A percentile compares a stretch with the other conserved stretches of the same genome.
Conservation (phyloP, 2,113 vertebrate species). For the Sinocyclocheilus anophthalmus region DNA sequence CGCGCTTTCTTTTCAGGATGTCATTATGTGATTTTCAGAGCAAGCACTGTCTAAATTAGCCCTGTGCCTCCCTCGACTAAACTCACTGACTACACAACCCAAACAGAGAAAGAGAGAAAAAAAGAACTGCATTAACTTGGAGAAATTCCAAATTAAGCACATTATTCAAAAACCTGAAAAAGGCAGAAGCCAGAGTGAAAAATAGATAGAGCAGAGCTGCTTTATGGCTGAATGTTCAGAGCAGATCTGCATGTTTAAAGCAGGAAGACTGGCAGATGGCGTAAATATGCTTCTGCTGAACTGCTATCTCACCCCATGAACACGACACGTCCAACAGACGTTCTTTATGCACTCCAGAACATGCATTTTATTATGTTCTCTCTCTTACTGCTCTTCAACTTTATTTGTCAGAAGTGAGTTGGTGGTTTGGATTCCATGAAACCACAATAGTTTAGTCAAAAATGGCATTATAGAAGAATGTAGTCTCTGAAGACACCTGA, state of each 20-base stretch:
- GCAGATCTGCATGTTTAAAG: constrained; percentile 32
- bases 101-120: neutral
- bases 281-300: constrained; percentile 50
- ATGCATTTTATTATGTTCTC: neutral
- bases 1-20: constrained; percentile 49
- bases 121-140: neutral
- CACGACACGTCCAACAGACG: constrained; percentile 4
- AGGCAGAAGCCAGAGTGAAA: neutral
- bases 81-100: constrained; percentile 19
- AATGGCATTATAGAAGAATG: neutral
- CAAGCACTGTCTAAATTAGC: constrained; percentile 53
- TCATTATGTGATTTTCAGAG: constrained; percentile 54
- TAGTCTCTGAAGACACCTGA: neutral
- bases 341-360: constrained; percentile 17
- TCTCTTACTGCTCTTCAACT: neutral
- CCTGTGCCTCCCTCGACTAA: constrained; percentile 15
- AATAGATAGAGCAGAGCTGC: constrained; percentile 16
- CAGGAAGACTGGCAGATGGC: constrained; percentile 50
- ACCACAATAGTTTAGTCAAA: neutral
- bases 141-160: constrained; percentile 13
- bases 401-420: neutral
- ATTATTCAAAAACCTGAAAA: neutral
- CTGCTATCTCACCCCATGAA: constrained; percentile 38
- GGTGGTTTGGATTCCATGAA: neutral
- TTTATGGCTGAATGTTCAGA: constrained; percentile 23